These are phyloP conservation scores for Strongylocentrotus purpuratus DNA, from an alignment of 35 echinoderm and acorn worm species.

Conservation along the genomic window DNA sequence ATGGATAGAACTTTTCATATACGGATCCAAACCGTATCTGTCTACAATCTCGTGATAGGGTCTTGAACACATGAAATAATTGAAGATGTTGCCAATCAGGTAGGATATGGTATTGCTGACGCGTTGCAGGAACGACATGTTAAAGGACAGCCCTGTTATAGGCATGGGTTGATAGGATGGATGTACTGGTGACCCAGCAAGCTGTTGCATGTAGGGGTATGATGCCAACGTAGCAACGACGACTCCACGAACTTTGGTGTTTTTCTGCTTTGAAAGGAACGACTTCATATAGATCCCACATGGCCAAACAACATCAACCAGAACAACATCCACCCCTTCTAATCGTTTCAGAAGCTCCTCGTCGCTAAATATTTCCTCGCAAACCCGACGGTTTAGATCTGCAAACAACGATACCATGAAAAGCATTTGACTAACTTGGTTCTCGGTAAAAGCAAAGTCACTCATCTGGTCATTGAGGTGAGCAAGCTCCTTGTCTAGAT, in stretches of 20 bases:
- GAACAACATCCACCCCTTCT: not conserved
- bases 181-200: not conserved
- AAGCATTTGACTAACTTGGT: no score
- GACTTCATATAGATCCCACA: not conserved
- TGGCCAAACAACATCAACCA: not conserved
- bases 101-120: slow-evolving; percentile 26
- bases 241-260: not conserved
- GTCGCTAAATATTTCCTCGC: slow-evolving; percentile 4
- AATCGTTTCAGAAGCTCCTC: slow-evolving; percentile 18
- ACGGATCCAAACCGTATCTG: not conserved
- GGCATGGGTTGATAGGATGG: not conserved
- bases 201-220: no score
- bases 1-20: not conserved
- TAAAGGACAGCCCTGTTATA: not conserved
- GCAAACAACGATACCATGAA: not conserved
- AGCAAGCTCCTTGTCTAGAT: not conserved
- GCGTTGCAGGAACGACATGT: not conserved
- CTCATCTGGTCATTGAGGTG: no score
- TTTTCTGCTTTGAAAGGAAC: not conserved
- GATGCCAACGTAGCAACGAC: no score
- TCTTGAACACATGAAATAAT: not conserved
- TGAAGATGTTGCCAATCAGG: not conserved
- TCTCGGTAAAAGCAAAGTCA: no score
- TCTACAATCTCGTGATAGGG: not conserved
- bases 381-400: not conserved